Conservation (phyloP, 1,140 invertebrate species). For the Aleiodes sp. region DNA sequence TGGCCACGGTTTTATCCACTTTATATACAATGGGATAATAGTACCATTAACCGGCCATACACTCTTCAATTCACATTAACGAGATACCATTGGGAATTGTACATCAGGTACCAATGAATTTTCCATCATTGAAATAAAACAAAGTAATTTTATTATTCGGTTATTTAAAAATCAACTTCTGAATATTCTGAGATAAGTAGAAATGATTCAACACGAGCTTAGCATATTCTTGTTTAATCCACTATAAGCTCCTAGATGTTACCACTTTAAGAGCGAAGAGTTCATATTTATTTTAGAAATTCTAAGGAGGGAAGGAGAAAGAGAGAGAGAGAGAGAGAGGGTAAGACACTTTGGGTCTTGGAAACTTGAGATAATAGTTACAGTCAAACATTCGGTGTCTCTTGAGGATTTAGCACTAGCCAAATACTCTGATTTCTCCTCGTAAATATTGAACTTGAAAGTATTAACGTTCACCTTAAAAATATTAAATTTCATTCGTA, state of each 20-base stretch:
- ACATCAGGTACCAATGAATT: constrained; percentile 2
- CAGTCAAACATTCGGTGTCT: constrained; percentile 8
- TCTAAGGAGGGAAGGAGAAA: background rate
- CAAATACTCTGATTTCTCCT: background rate
- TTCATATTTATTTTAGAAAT: constrained; percentile 12
- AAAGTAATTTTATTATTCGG: background rate
- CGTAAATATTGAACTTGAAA: too few relatives aligned
- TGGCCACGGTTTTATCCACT: background rate
- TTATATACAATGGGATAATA: background rate
- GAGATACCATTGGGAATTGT: constrained; percentile 19
- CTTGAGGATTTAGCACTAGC: background rate
- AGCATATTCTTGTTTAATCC: background rate
- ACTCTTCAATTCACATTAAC: constrained; percentile 55
- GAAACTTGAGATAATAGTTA: background rate
- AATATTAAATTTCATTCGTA: too few relatives aligned
- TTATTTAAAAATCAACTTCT: too few relatives aligned
- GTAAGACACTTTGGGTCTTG: background rate
- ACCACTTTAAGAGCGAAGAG: background rate
- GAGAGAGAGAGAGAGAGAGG: constrained; percentile 11
- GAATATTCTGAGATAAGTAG: too few relatives aligned
- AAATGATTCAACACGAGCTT: background rate
- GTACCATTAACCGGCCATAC: background rate
- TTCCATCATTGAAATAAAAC: background rate
- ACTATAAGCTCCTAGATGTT: background rate
- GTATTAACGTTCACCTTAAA: too few relatives aligned